Base-by-base conservation (phyloP, 1,140 invertebrate species). In the Anadara kagoshimensis region DNA sequence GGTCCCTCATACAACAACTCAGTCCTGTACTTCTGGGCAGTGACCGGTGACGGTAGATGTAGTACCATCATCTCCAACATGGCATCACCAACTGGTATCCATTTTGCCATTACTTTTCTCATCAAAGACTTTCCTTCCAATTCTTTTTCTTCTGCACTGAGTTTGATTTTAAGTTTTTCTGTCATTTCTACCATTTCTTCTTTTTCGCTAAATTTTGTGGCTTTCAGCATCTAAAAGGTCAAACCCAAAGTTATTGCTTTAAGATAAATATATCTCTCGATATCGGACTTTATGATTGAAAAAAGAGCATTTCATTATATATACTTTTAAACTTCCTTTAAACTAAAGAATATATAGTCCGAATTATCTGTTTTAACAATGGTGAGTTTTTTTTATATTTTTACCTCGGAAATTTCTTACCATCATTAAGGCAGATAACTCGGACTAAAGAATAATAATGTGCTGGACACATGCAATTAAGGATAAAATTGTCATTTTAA, bases 31-130 rank as follows among this genome's bases (percentile, higher is more conserved):
- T 96, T 97, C 90, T 99, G 98, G 71, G 98, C 98, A 65, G 95
- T 95, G 24, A 98, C 97, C 36, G 98, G 98, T 36, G 98, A 99
- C 74, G 98, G 98, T 86, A 99, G 92, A 89, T 99, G 98, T 86
- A 99, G 98, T 89, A 97, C 95, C 91, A 99, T 99, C 98, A 99
- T 99, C 92, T 99, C 96, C 93, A 99, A 95, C 83, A 99, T 91
- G 88, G 98, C 96, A 89, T 99, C 98, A 85, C 98, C 98, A 90
- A 98, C 98, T 62, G 98, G 98, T 85, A 99, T 92, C 98, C 98
- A 99, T 69, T 95, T 96, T 87, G 97, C 93, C 97, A 99, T 99
- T 36, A 99, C 96, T 2, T 54, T 74, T 26, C 77, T 67, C 82
- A 84, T 82, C 29, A 91, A 81, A 7, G 79, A 75, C 66, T 91